Conservation (phyloP, 2,888 invertebrate species). For the Pherbina coryleti region DNA sequence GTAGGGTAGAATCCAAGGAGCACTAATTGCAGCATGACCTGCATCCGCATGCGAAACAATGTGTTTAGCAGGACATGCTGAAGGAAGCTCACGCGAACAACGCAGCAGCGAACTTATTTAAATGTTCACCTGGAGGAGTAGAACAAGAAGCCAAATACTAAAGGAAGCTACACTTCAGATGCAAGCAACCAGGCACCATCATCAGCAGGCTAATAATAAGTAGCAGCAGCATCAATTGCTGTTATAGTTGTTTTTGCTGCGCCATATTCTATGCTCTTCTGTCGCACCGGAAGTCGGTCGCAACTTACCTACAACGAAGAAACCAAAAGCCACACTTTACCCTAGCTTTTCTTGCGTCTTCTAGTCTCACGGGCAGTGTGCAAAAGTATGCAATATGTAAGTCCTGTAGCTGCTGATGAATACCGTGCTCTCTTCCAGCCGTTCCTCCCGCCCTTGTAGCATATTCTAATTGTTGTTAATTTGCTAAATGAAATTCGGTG, state of each 20-base stretch:
- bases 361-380: slow-evolving; percentile 28
- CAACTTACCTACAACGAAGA: not conserved
- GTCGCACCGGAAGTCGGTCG: slow-evolving; percentile 18
- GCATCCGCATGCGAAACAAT: slow-evolving; percentile 18
- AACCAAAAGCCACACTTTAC: slow-evolving; percentile 11
- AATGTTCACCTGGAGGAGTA: slow-evolving; percentile 20
- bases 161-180: not conserved
- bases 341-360: not conserved
- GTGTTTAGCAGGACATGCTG: not conserved
- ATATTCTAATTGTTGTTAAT: slow-evolving; percentile 65
- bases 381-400: slow-evolving; percentile 35
- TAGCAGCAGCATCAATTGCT: slow-evolving; percentile 4
- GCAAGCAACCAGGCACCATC: not conserved
- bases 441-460: slow-evolving; percentile 6
- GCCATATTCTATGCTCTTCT: not conserved
- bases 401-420: too few relatives aligned
- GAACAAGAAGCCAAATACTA: not conserved
- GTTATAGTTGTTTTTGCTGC: not conserved
- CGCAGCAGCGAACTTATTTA: slow-evolving; percentile 30
- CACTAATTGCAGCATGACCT: slow-evolving; percentile 40
- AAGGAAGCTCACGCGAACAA: not conserved
- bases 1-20: not conserved
- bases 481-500: slow-evolving; percentile 67
- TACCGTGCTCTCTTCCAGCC: not conserved
- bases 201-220: slow-evolving; percentile 34